A percentile compares a stretch with the other conserved stretches of the same genome.
These are phyloP conservation scores for Apantesis nais DNA, from an alignment of 2,888 invertebrate species.

Conservation along the genomic window DNA sequence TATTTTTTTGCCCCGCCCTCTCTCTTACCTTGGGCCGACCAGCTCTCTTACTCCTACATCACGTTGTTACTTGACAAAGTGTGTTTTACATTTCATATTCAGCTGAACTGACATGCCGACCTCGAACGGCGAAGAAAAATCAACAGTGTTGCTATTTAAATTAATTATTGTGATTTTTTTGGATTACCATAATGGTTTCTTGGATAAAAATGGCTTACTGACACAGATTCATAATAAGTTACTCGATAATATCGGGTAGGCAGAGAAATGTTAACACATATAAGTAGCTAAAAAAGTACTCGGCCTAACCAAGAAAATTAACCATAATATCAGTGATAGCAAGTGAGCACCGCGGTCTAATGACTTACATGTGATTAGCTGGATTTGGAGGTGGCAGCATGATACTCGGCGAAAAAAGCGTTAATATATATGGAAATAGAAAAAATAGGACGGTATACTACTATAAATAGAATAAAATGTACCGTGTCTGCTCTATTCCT, in stretches of 20 bases:
- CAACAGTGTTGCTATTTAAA: constrained; percentile 32
- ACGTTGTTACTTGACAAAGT: constrained; percentile 54
- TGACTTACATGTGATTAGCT: too few relatives aligned
- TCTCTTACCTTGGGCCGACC: constrained; percentile 20
- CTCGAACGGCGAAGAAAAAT: constrained; percentile 27
- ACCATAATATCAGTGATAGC: too few relatives aligned
- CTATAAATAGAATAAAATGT: too few relatives aligned
- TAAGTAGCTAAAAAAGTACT: too few relatives aligned
- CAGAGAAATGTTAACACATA: not conserved
- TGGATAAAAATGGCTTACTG: constrained; percentile 1
- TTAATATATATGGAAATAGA: too few relatives aligned
- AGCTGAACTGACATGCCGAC: constrained; percentile 27
- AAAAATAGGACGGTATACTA: too few relatives aligned
- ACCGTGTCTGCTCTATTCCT: too few relatives aligned
- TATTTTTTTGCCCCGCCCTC: not conserved
- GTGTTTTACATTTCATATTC: constrained; percentile 55
- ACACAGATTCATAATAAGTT: not conserved
- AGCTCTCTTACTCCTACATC: constrained; percentile 23
- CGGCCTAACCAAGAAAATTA: too few relatives aligned
- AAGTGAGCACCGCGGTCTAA: too few relatives aligned
- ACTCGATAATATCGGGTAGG: not conserved
- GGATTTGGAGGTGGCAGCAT: too few relatives aligned
- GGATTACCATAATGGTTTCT: constrained; percentile 1
- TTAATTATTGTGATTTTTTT: constrained; percentile 20
- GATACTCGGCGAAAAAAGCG: too few relatives aligned